Conservation (phyloP, 2,888 invertebrate genomes). For the Rhabditophanes sp. region DNA sequence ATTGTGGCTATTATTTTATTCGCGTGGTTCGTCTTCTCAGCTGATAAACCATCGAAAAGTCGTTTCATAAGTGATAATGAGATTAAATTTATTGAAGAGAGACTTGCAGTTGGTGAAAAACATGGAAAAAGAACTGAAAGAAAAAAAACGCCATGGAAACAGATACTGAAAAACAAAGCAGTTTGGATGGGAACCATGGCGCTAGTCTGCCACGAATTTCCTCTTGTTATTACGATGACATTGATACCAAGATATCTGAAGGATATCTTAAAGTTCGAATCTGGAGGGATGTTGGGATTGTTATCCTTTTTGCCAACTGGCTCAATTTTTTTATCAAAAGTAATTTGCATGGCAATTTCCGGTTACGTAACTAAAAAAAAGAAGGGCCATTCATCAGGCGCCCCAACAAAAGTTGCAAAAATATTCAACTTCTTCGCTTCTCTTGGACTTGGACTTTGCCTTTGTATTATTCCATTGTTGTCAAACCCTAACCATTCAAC, state of each 20-base stretch:
- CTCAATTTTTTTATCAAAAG: conserved; percentile 32
- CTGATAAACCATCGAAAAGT: conserved; percentile 41
- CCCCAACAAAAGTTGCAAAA: conserved; percentile 17
- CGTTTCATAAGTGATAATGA: conserved; percentile 29
- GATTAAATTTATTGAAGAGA: conserved; percentile 25
- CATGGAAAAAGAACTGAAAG: conserved; percentile 32
- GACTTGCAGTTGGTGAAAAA: conserved; percentile 34
- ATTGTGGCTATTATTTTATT: conserved; percentile 26
- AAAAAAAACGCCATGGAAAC: conserved; percentile 26
- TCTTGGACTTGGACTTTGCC: conserved; percentile 33
- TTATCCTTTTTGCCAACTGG: conserved; percentile 34
- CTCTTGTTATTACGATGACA: conserved; percentile 36
- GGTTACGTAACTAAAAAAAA: conserved; percentile 19
- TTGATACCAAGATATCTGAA: conserved; percentile 35
- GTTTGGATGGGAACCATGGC: conserved; percentile 33
- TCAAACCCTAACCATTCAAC: conserved; percentile 13
- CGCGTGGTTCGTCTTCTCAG: conserved; percentile 32
- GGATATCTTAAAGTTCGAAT: conserved; percentile 24
- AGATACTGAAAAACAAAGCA: conserved; percentile 21
- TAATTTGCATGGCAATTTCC: conserved; percentile 29
- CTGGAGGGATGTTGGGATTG: conserved; percentile 26
- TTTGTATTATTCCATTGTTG: conserved; percentile 32
- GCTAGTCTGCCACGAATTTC: conserved; percentile 39
- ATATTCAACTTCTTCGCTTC: conserved; percentile 28
- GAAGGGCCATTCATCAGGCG: conserved; percentile 10